These are phyloP conservation scores for Papilio machaon DNA, from an alignment of 1,140 invertebrate species.

Conservation along the genomic window DNA sequence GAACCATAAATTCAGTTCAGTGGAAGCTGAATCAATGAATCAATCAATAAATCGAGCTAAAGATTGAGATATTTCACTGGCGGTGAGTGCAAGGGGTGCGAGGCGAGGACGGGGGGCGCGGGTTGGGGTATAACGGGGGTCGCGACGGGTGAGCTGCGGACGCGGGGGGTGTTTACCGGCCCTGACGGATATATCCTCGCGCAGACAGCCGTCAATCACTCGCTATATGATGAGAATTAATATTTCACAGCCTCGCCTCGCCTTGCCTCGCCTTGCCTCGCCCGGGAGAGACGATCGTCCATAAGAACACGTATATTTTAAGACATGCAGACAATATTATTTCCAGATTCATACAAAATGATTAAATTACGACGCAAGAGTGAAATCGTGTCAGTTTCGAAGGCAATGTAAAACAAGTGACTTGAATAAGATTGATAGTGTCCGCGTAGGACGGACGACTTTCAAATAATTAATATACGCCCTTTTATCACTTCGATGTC, in stretches of 20 bases:
- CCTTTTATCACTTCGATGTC: background rate
- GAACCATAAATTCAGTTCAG: slow-evolving; percentile 48
- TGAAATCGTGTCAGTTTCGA: background rate
- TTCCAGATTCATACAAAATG: slow-evolving; percentile 2
- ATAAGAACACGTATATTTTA: slow-evolving; percentile 33
- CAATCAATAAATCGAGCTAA: slow-evolving; percentile 77
- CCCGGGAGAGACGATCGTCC: slow-evolving; percentile 43
- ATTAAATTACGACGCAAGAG: background rate
- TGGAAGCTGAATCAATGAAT: slow-evolving; percentile 65
- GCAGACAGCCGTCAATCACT: slow-evolving; percentile 79
- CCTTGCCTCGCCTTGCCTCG: background rate
- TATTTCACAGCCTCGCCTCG: slow-evolving; percentile 60
- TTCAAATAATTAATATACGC: slow-evolving; percentile 7
- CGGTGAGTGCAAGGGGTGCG: slow-evolving; percentile 38
- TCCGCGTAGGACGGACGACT: background rate
- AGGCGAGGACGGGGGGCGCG: slow-evolving; percentile 34
- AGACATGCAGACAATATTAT: slow-evolving; percentile 1
- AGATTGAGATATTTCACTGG: slow-evolving; percentile 77
- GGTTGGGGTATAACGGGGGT: slow-evolving; percentile 12
- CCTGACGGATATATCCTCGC: slow-evolving; percentile 77
- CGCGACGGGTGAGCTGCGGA: slow-evolving; percentile 15
- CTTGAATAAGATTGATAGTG: slow-evolving; percentile 14
- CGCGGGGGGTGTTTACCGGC: slow-evolving; percentile 57
- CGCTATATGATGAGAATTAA: slow-evolving; percentile 79
- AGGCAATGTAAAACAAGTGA: background rate